Evolutionary conservation across 2,797 vertebrate species (phyloP), one percentile per base, ranked within the genome.

Genomic region (Spea hammondii): DNA sequence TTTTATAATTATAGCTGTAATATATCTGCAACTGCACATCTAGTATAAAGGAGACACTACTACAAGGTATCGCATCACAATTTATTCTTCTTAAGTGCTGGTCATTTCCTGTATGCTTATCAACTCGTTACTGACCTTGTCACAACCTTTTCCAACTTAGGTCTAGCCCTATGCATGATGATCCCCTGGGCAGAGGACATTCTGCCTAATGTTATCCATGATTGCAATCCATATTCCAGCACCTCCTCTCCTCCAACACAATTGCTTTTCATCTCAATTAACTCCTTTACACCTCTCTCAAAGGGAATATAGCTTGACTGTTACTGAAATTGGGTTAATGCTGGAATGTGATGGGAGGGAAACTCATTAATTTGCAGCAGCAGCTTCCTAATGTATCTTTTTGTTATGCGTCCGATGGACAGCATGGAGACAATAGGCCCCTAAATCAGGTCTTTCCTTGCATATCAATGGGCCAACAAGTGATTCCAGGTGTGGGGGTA

Each of bases 391-490:
- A 82, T 82, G 80, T 78, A 59, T 8, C 45, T 57, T 59, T 74
- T 82, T 82, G 75, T 82, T 59, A 82, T 82, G 65, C 45, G 13
- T 45, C 51, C 65, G 44, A 74, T 64, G 59, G 70, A 82, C 65
- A 49, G 47, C 72, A 44, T 7, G 65, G 64, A 70, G 12, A 82
- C 71, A 82, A 82, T 78, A 73, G 73, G n/a, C 55, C 70, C 70
- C 70, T 70, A 66, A 57, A 70, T 57, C 44, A 70, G 50, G 65
- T 72, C 75, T 73, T 72, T 77, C 80, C 57, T 65, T 82, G 71
- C 80, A 82, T 82, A 46, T 78, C 70, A 82, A 82, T 82, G 72
- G 65, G 54, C 67, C 65, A 73, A 82, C 80, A 82, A 82, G 78
- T 78, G 65, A 72, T 54, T 68, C 75, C 80, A 82, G 75, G 80